A percentile compares a stretch with the other conserved stretches of the same genome.
Conservation (phyloP, 1,140 invertebrate genomes). For the Chelonus insularis region DNA sequence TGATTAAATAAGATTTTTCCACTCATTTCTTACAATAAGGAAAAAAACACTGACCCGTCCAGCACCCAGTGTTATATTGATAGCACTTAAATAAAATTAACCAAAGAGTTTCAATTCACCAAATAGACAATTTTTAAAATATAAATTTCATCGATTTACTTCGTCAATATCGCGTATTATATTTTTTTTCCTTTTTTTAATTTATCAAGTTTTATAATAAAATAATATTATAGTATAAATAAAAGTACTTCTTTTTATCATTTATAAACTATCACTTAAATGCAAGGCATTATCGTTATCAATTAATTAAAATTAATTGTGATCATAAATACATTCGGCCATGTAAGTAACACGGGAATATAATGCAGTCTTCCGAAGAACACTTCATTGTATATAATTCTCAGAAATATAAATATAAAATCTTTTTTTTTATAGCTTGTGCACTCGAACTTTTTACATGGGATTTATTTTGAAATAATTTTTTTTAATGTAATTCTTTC, state of each 20-base stretch:
- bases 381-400: slow-evolving; percentile 4
- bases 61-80: slow-evolving; percentile 2
- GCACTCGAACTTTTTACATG: background rate
- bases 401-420: slow-evolving; percentile 4
- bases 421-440: background rate
- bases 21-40: background rate
- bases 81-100: background rate
- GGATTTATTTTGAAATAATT: no score
- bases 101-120: no score
- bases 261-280: slow-evolving; percentile 11
- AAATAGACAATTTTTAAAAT: no score
- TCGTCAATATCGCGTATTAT: background rate
- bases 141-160: no score
- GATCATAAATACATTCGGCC: slow-evolving; percentile 27
- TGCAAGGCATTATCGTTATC: slow-evolving; percentile 1
- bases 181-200: background rate
- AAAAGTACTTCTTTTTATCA: no score
- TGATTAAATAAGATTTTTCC: no score
- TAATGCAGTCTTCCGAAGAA: slow-evolving; percentile 11
- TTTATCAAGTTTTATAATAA: no score
- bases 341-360: slow-evolving; percentile 12
- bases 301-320: background rate
- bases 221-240: no score
- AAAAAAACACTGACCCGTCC: slow-evolving; percentile 7
- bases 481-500: background rate